Conservation (phyloP, 2,797 vertebrate species). For the Cuculus canorus region DNA sequence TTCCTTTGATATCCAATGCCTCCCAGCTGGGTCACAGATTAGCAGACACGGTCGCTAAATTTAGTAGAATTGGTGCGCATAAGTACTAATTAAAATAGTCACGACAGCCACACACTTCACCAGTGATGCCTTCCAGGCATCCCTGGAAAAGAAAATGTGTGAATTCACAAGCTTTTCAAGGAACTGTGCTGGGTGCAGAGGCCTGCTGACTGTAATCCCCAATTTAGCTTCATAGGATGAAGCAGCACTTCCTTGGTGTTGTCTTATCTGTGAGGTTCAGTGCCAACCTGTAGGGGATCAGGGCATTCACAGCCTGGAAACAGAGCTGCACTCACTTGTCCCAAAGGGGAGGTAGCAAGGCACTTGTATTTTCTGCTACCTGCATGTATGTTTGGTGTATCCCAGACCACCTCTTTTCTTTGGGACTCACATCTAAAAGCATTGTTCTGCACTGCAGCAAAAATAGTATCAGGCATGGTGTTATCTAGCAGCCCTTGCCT, state of each 20-base stretch:
- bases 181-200: neutral
- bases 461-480: neutral
- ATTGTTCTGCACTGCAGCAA: neutral
- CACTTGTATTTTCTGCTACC: neutral
- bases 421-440: neutral
- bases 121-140: neutral
- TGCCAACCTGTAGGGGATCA: neutral
- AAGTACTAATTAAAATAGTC: slow-evolving; percentile 16
- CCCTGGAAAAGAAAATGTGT: neutral
- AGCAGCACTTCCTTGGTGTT: neutral
- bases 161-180: neutral
- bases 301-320: neutral
- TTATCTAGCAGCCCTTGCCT: neutral
- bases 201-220: neutral
- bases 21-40: slow-evolving; percentile 1
- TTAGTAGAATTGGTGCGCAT: slow-evolving; percentile 15
- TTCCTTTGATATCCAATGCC: neutral
- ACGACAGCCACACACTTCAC: neutral
- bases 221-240: neutral
- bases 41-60: slow-evolving; percentile 1
- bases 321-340: neutral
- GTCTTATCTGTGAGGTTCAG: neutral
- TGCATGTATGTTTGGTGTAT: rapidly evolving
- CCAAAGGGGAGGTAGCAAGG: rapidly evolving
- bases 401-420: neutral